Evolutionary conservation across 1,140 invertebrate species (phyloP), one percentile per base, ranked within the genome.

Genomic region (Apocrypta bakeri): DNA sequence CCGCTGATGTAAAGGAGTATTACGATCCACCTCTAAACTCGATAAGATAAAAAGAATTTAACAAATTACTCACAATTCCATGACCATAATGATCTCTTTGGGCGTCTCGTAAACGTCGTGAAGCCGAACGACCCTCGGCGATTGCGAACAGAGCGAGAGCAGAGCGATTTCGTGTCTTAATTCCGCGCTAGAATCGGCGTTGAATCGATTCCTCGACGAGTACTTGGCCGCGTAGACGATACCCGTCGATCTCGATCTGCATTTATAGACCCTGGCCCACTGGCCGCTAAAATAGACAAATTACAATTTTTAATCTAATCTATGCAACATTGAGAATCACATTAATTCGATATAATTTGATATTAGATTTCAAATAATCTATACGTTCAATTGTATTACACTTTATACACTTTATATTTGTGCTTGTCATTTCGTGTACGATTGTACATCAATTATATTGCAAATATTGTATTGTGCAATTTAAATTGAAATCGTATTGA

Each of bases 261-360:
- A 96, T 84, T 94, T 92, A 84, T 94, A 93, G n/a, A 97, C 96
- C 81, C 94, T 93, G 14, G 96, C 96, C 93, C 96, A 97, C 87
- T 96, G 94, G 63, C 96, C 96, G 88, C 96, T 96, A 90, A 85
- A 86, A 85, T 85, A 83, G 72, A 31, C 42, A 42, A 37, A 37
- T n/a, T 48, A 12, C 48, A 24, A n/a, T n/a, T n/a, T n/a, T n/a
- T n/a, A n/a, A n/a, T n/a, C n/a, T n/a, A n/a, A n/a, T n/a, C n/a
- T n/a, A n/a, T n/a, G n/a, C n/a, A n/a, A n/a, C n/a, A n/a, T n/a
- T n/a, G n/a, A n/a, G n/a, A n/a, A n/a, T n/a, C n/a, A n/a, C n/a
- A n/a, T n/a, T n/a, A n/a, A n/a, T n/a, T n/a, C n/a, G n/a, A n/a
- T n/a, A n/a, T n/a, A n/a, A n/a, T n/a, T n/a, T n/a, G n/a, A n/a